Evolutionary conservation across 2,797 vertebrate genomes (phyloP).

Genomic region (Gymnothorax reevesii): DNA sequence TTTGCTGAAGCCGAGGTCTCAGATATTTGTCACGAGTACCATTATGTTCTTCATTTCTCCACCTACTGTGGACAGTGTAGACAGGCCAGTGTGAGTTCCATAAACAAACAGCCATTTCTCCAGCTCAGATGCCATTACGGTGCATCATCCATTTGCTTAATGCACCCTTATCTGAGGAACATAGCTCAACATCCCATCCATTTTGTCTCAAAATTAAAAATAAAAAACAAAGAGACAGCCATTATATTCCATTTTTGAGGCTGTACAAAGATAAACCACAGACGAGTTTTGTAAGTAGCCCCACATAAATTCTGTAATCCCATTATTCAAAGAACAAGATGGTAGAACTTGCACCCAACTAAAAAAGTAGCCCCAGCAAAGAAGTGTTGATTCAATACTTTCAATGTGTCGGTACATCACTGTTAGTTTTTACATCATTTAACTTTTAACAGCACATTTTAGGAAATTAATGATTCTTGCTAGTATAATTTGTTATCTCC

Average conservation of each 20-base stretch:
- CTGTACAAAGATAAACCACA: background rate
- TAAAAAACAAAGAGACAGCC: background rate
- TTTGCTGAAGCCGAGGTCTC: background rate
- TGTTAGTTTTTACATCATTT: background rate
- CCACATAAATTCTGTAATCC: background rate
- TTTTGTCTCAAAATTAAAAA: background rate
- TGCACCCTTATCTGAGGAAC: background rate
- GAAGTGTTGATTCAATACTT: background rate
- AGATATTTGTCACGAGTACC: background rate
- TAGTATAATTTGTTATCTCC: background rate
- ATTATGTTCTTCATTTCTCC: slow-evolving; percentile 9
- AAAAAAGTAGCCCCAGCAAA: background rate
- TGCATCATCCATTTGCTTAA: slow-evolving; percentile 12
- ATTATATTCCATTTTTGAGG: background rate
- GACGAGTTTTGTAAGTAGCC: background rate
- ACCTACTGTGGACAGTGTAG: background rate
- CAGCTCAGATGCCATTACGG: background rate
- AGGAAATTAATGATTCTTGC: background rate
- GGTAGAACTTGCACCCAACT: background rate
- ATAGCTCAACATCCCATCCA: background rate
- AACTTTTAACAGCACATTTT: background rate
- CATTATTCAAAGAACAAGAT: background rate
- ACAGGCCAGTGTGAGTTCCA: slow-evolving; percentile 8
- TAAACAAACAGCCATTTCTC: slow-evolving; percentile 5
- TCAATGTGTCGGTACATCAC: background rate